phyloP scores from a whole-genome alignment of 2,113 vertebrate genomes.

The Macheiramphus alcinus region DNA sequence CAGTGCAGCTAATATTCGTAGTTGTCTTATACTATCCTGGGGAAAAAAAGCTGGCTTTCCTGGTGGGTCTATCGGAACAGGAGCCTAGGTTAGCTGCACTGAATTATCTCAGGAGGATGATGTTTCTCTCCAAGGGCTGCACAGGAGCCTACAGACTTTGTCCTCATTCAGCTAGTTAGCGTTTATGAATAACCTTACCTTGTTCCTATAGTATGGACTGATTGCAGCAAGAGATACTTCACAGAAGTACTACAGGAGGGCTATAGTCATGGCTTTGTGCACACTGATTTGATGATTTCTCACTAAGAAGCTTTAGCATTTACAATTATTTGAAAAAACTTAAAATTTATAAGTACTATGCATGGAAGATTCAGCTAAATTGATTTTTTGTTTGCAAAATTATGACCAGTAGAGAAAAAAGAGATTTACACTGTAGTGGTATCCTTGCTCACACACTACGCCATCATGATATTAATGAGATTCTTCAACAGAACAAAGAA shows the following conservation, averaged over 20 bases:
- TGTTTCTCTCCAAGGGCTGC: background rate
- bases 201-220: background rate
- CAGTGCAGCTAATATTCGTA: background rate
- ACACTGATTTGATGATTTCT: background rate
- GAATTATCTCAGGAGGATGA: background rate
- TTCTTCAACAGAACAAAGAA: background rate
- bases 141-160: background rate
- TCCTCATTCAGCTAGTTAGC: background rate
- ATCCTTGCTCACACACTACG: background rate
- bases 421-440: background rate
- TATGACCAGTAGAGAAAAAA: background rate
- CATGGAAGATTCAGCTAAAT: background rate
- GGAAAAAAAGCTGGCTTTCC: background rate
- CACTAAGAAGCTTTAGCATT: background rate
- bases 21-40: background rate
- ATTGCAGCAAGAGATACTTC: background rate
- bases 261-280: background rate
- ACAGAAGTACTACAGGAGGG: background rate
- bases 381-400: background rate
- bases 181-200: background rate
- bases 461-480: background rate
- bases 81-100: background rate
- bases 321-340: background rate
- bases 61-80: background rate
- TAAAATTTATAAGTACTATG: background rate